Evolutionary conservation across 2,113 vertebrate genomes (phyloP), one percentile per base, ranked within the genome.

Genomic region (Herpetotheres cachinnans): DNA sequence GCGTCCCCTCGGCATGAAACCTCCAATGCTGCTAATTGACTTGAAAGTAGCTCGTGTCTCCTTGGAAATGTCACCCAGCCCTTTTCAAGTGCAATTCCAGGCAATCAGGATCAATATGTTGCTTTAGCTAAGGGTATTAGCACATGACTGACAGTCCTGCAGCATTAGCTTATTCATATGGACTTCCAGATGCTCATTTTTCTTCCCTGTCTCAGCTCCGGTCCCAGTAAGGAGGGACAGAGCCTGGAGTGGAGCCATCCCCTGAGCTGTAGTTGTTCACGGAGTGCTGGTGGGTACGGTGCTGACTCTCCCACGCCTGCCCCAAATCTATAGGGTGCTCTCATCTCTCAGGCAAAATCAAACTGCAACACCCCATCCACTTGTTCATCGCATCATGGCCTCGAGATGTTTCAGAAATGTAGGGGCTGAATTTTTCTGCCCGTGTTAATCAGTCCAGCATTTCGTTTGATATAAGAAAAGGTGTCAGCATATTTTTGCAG

Each of bases 81-180:
- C 95, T 96, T 98, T 95, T 94, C 97, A 97, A 98, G 97, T 97
- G 77, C 95, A 97, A 96, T 98, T 98, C 90, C 94, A 97, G 95
- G 92, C 96, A 95, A 96, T 95, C 82, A 87, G 96, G 94, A 98
- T 98, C 97, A 97, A 98, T 98, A 96, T 40, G 79, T 94, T 69
- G 36, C 93, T 95, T 96, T 95, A 95, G 95, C 90, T 97, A 97
- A 97, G 92, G 96, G 69, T 95, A 97, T 96, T 97, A 97, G 92
- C 92, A 76, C 83, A 94, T 96, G 97, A 98, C 78, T 97, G 97
- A 97, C 96, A 97, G 86, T 89, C 65, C 52, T 61, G 71, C 27
- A 14, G 72, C 62, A 89, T 96, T 91, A 93, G 79, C 94, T 93
- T 84, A 44, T 67, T 90, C 93, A 80, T 77, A 50, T 71, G 92